Percentiles rank a stretch among this genome's conserved stretches.
Conservation (phyloP, 1,140 invertebrate species). For the Coenobita brevimanus region DNA sequence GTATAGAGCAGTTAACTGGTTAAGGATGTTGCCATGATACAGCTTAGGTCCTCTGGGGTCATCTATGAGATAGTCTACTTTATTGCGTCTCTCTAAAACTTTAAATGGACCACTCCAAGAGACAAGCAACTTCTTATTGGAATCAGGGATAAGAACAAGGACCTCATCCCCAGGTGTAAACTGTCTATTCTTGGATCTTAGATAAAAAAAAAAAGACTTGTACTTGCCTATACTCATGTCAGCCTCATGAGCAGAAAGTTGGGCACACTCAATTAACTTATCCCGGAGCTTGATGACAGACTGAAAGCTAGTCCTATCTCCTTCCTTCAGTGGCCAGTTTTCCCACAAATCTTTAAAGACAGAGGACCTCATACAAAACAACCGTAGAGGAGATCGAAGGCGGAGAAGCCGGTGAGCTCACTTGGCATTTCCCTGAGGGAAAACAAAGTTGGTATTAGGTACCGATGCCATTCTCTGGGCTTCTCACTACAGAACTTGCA, state of each 20-base stretch:
- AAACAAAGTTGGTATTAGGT: background rate
- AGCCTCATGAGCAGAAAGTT: constrained; percentile 1
- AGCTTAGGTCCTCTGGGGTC: background rate
- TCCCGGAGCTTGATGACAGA: background rate
- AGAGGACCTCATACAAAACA: constrained; percentile 7
- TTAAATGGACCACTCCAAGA: background rate
- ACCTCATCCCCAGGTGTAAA: constrained; percentile 24
- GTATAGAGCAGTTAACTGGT: too few species aligned
- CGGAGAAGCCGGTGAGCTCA: background rate
- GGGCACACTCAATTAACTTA: background rate
- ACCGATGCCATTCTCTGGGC: constrained; percentile 5
- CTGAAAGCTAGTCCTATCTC: background rate
- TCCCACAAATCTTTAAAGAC: background rate
- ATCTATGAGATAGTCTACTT: constrained; percentile 3
- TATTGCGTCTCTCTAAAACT: background rate
- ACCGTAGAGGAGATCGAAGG: constrained; percentile 16
- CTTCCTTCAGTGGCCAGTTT: background rate
- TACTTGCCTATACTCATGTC: constrained; percentile 2
- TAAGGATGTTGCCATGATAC: constrained; percentile 5
- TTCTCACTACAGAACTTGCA: too few species aligned
- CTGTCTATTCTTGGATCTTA: background rate
- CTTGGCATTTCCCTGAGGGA: background rate
- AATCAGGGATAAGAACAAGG: constrained; percentile 16
- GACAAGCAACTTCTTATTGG: background rate
- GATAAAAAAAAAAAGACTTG: constrained; percentile 1